Evolutionary conservation across 2,888 invertebrate genomes (phyloP).

Genomic region (Brenthis hecate): DNA sequence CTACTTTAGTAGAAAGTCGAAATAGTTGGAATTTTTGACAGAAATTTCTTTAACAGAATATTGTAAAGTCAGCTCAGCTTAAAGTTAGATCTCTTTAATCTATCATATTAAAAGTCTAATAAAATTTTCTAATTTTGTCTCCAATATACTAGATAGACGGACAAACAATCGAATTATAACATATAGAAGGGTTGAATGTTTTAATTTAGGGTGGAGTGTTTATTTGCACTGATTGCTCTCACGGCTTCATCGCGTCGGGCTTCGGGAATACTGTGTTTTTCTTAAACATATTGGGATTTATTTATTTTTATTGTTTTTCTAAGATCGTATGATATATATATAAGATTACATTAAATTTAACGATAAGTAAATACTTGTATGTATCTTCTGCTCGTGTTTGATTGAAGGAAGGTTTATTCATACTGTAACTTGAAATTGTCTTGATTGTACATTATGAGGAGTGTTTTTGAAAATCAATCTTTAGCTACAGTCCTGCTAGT

Average conservation of each 20-base stretch:
- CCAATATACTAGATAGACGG: not conserved
- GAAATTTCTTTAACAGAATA: too few relatives aligned
- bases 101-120: not conserved
- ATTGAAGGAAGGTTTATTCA: too few relatives aligned
- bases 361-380: not conserved
- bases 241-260: conserved; percentile 32
- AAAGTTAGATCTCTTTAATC: too few relatives aligned
- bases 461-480: too few relatives aligned
- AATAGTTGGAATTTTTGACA: too few relatives aligned
- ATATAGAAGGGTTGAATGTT: conserved; percentile 22
- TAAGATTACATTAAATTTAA: not conserved
- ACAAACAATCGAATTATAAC: conserved; percentile 17
- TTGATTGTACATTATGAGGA: too few relatives aligned
- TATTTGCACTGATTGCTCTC: conserved; percentile 32
- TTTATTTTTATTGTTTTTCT: conserved; percentile 23
- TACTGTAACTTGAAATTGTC: too few relatives aligned
- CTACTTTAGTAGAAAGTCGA: too few relatives aligned
- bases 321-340: conserved; percentile 15
- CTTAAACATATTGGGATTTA: conserved; percentile 12
- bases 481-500: too few relatives aligned
- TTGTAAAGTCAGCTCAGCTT: too few relatives aligned
- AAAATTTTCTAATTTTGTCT: too few relatives aligned
- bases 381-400: conserved; percentile 1
- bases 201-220: conserved; percentile 39
- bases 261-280: conserved; percentile 23